phyloP scores from a whole-genome alignment of 2,113 vertebrate genomes.

The Salvelinus alpinus region DNA sequence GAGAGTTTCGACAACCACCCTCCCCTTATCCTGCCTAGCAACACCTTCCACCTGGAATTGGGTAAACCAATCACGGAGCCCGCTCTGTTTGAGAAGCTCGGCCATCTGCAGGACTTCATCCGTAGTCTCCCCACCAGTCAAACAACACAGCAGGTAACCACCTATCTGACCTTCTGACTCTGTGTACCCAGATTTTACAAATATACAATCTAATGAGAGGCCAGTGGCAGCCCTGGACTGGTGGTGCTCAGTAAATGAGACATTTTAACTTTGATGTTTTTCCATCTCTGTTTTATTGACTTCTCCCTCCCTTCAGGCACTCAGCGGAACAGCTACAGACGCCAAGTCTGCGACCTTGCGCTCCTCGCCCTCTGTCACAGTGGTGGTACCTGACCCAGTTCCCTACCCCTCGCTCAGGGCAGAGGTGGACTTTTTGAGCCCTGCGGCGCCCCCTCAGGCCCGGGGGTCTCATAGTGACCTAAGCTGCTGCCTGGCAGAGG shows the following conservation, averaged over 20 bases:
- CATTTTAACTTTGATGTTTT: conserved; percentile 20
- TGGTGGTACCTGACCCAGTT: conserved; percentile 17
- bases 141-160: conserved; percentile 53
- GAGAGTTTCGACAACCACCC: conserved; percentile 79
- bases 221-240: neutral
- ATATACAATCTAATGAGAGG: neutral
- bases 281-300: conserved; percentile 35
- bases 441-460: conserved; percentile 24
- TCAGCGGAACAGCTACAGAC: conserved; percentile 13
- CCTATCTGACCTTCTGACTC: neutral
- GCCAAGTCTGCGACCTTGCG: conserved; percentile 30
- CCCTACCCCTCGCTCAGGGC: conserved; percentile 13
- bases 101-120: conserved; percentile 60
- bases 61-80: conserved; percentile 61
- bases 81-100: conserved; percentile 61
- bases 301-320: conserved; percentile 26
- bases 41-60: conserved; percentile 71
- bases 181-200: neutral
- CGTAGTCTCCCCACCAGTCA: conserved; percentile 26
- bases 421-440: neutral
- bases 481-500: conserved; percentile 60
- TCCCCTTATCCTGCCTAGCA: conserved; percentile 76
- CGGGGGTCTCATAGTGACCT: conserved; percentile 53
- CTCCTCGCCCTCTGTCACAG: conserved; percentile 29
- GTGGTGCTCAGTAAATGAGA: conserved; percentile 15